Percentiles rank a stretch among this genome's conserved stretches.
Evolutionary conservation across 2,113 vertebrate species (phyloP).

Genomic region (Setophaga coronata): DNA sequence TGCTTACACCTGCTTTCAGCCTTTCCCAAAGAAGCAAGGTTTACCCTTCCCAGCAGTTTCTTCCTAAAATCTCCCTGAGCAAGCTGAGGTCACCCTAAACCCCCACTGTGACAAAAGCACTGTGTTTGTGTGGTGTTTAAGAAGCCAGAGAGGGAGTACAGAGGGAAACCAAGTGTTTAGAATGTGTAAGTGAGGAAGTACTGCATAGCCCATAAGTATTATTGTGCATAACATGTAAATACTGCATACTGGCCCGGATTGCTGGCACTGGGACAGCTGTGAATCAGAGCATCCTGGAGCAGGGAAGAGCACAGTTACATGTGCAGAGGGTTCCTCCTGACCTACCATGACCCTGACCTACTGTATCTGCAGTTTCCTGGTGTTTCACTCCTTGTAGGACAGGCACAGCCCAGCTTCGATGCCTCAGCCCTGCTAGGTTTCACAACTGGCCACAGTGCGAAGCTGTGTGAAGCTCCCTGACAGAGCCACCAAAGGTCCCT

Average conservation of each 20-base stretch:
- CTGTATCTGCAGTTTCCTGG: background rate
- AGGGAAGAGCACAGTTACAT: background rate
- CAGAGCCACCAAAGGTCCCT: background rate
- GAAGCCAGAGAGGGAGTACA: background rate
- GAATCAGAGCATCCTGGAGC: background rate
- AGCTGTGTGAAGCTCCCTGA: background rate
- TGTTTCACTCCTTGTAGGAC: background rate
- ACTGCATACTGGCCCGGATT: background rate
- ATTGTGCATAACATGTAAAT: background rate
- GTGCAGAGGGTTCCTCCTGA: background rate
- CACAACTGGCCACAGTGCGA: background rate
- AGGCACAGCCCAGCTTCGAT: background rate
- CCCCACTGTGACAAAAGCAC: background rate
- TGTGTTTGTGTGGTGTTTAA: background rate
- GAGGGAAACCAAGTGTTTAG: background rate
- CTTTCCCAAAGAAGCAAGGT: background rate
- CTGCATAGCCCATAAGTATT: too few relatives aligned
- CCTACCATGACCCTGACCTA: background rate
- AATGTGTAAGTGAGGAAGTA: background rate
- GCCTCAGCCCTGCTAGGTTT: background rate
- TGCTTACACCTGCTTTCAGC: background rate
- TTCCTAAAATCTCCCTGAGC: background rate
- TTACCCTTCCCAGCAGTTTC: background rate
- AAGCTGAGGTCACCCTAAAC: background rate
- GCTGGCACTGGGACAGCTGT: background rate